Evolutionary conservation across 2,113 vertebrate species (phyloP), one percentile per base, ranked within the genome.

Genomic region (Pampusana beccarii): DNA sequence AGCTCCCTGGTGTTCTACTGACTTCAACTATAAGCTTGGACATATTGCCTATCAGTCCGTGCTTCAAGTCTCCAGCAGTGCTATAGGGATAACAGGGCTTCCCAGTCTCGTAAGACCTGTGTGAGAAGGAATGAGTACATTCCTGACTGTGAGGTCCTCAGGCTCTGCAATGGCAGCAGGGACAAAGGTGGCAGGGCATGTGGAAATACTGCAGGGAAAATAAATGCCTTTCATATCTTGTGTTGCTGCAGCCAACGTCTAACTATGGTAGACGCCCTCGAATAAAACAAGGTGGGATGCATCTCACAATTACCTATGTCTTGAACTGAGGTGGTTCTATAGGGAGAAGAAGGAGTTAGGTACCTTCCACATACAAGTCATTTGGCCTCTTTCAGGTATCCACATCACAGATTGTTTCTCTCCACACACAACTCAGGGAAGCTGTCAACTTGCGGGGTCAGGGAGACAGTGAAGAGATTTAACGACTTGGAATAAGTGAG

Each of bases 31-130:
- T 53, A 58, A 90, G 14, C 18, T 36, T 66, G 75, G 34, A 19
- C 44, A 28, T 17, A 9, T 1, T 61, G 21, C 21, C 44, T 48
- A 1, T 24, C 26, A 72, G 5, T 28, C 44, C 4, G 0, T 61
- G 44, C 36, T 77, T 65, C 18, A 19, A 3, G 8, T 23, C 54
- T 61, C 29, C 44, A 83, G 62, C 6, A 33, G 33, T 24, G 11
- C 40, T 53, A 2, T 1, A 84, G 54, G 50, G 13, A 69, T 44
- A 61, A 46, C n/a, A 24, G 31, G 11, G 38, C 16, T 82, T 23
- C 28, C 28, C 53, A 36, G 1, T 34, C 53, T 58, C 40, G 62
- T 26, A 25, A 36, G 46, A 85, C 14, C 44, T 24, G 9, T 42
- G 38, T 38, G 50, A 93, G 18, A 6, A 40, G 14, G 13, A 80